These are phyloP conservation scores for Neogobius melanostomus DNA, from an alignment of 2,113 vertebrate genomes.

Conservation along the genomic window DNA sequence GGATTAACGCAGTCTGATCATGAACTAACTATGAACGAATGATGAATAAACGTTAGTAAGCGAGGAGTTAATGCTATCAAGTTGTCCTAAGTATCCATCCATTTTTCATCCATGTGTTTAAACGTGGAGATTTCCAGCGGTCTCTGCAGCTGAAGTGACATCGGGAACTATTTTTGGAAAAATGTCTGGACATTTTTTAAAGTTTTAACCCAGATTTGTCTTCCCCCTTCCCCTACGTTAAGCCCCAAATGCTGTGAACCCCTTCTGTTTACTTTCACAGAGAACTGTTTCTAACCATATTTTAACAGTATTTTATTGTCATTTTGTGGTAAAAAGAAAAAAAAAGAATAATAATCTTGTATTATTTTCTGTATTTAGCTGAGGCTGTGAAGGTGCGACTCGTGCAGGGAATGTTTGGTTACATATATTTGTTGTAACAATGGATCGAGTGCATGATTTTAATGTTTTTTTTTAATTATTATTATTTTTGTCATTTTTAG, in stretches of 20 bases:
- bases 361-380: conserved; percentile 15
- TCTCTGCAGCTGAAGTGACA: conserved; percentile 55
- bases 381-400: conserved; percentile 66
- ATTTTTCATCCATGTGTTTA: neutral
- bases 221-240: conserved; percentile 17
- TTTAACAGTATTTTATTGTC: conserved; percentile 73
- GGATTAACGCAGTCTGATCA: too few species aligned
- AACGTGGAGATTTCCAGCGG: neutral
- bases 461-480: conserved; percentile 45
- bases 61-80: too few species aligned
- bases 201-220: conserved; percentile 1
- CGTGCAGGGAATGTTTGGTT: conserved; percentile 59
- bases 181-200: neutral
- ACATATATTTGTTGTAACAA: conserved; percentile 24
- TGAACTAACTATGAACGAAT: too few species aligned
- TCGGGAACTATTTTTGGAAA: neutral
- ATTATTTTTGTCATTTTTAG: neutral
- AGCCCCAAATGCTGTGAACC: conserved; percentile 79
- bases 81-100: neutral
- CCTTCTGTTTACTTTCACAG: conserved; percentile 27
- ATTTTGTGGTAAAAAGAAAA: conserved; percentile 11
- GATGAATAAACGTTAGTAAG: too few species aligned
- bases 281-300: conserved; percentile 24
- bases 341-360: conserved; percentile 32
- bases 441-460: conserved; percentile 41